Evolutionary conservation across 2,113 vertebrate species (phyloP), one percentile per base, ranked within the genome.

Genomic region (Chrysemys picta): DNA sequence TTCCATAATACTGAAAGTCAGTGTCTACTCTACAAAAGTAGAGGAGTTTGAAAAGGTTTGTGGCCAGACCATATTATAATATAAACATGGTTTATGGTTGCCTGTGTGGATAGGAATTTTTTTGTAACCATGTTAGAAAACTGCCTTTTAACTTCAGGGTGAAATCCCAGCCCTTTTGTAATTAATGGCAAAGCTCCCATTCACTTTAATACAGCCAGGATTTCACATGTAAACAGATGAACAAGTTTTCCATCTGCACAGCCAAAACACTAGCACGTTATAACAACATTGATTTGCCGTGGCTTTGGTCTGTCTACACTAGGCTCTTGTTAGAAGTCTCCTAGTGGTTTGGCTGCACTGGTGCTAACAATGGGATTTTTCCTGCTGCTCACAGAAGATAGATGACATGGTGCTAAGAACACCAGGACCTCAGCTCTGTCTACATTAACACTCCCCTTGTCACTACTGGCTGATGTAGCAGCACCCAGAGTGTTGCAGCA

Each of bases 251-350:
- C 6, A 17, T 31, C 29, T 22, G 31, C 22, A 45, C 21, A 50
- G 12, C 35, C 38, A n/a, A 57, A 52, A 13, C 5, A 21, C 2
- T 19, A 1, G 31, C 19, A 21, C 21, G 4, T 69, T 22, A 22
- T 21, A 38, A 72, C n/a, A 72, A 38, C 35, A 38, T 0, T 2
- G 59, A 59, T 52, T 0, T 2, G 31, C 24, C 8, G 0, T 3
- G 21, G 3, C 16, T 57, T 42, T 19, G 11, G 54, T 88, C 10
- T n/a, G 19, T 27, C 53, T 27, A 35, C 17, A 87, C 19, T 4
- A 22, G 54, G 56, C 21, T 69, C 78, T 91, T 79, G 35, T 1
- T 13, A n/a, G 69, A 69, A 2, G 27, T 50, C 56, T 8, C 65
- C 35, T 31, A 3, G 56, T 1, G 0, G 54, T 8, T 11, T 72